Conservation (phyloP, 2,888 invertebrate genomes). For the Sinopyrophorus schimmeli region DNA sequence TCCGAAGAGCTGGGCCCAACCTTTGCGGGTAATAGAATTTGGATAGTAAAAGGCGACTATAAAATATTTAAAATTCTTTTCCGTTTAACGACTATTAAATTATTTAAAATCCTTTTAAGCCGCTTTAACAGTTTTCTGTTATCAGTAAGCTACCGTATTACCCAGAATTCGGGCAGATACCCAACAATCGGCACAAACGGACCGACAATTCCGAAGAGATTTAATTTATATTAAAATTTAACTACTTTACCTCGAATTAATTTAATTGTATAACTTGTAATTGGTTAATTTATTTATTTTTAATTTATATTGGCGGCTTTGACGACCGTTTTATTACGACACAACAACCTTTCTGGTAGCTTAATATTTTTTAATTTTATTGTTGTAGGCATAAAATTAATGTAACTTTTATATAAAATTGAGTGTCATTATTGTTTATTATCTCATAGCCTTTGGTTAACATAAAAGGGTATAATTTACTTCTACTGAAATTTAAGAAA, state of each 20-base stretch:
- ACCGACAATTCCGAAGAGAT: slow-evolving; percentile 21
- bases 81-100: slow-evolving; percentile 14
- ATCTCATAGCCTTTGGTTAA: slow-evolving; percentile 19
- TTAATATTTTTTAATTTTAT: slow-evolving; percentile 15
- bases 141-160: slow-evolving; percentile 21
- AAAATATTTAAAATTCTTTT: slow-evolving; percentile 20
- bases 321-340: slow-evolving; percentile 16
- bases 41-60: slow-evolving; percentile 9
- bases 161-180: slow-evolving; percentile 18
- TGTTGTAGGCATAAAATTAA: slow-evolving; percentile 8
- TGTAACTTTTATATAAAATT: slow-evolving; percentile 13
- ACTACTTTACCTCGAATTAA: slow-evolving; percentile 28
- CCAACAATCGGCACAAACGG: slow-evolving; percentile 17
- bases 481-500: slow-evolving; percentile 17
- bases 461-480: slow-evolving; percentile 12
- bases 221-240: slow-evolving; percentile 27
- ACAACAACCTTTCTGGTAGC: slow-evolving; percentile 16
- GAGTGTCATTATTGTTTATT: slow-evolving; percentile 24
- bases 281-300: slow-evolving; percentile 26
- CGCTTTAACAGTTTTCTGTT: slow-evolving; percentile 18
- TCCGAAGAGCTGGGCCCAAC: slow-evolving; percentile 3
- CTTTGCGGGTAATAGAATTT: slow-evolving; percentile 5
- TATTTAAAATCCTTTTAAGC: slow-evolving; percentile 9
- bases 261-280: slow-evolving; percentile 20
- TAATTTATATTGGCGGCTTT: slow-evolving; percentile 27